A percentile compares a stretch with the other conserved stretches of the same genome.
These are phyloP conservation scores for Plotosus lineatus DNA, from an alignment of 2,113 vertebrate genomes.

Conservation along the genomic window DNA sequence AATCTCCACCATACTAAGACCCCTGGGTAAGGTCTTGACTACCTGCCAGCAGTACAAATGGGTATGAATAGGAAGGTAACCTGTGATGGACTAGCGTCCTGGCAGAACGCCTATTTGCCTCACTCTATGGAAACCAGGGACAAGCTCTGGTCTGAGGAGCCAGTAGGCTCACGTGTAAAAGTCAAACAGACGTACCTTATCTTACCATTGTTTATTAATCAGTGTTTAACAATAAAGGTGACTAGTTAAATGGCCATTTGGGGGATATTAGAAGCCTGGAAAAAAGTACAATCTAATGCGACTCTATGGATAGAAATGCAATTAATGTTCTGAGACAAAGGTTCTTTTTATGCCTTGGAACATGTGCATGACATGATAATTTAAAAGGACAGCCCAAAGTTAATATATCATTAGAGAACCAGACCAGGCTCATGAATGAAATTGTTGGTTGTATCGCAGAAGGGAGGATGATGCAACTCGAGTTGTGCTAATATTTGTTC, in stretches of 20 bases:
- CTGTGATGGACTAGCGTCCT: too few relatives aligned
- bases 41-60: too few relatives aligned
- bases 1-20: too few relatives aligned
- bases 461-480: neutral
- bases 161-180: too few relatives aligned
- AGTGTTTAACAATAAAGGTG: neutral
- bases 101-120: too few relatives aligned
- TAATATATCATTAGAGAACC: constrained; percentile 2
- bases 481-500: constrained; percentile 1
- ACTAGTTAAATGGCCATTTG: neutral
- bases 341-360: neutral
- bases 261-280: neutral
- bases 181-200: too few relatives aligned
- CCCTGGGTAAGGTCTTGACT: too few relatives aligned
- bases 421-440: neutral
- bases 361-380: neutral
- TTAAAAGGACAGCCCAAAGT: neutral
- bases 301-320: neutral
- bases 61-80: too few relatives aligned
- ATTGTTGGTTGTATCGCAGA: neutral
- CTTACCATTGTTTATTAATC: neutral
- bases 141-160: too few relatives aligned
- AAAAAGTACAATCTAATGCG: neutral
- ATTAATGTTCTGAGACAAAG: neutral
- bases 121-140: too few relatives aligned